A percentile compares a stretch with the other conserved stretches of the same genome.
phyloP scores from a whole-genome alignment of 2,888 invertebrate species.

The Callosobruchus maculatus region DNA sequence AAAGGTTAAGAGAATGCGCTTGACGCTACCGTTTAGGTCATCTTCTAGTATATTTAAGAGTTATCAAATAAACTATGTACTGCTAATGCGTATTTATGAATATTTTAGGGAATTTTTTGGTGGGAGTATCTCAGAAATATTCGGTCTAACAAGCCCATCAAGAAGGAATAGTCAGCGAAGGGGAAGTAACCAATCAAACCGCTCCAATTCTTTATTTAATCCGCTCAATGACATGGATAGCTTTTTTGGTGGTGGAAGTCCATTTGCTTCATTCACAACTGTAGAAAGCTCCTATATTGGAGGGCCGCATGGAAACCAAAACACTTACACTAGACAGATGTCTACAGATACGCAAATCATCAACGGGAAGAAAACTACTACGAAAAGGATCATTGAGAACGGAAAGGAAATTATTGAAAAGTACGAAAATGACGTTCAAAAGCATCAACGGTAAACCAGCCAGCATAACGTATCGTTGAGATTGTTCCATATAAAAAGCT shows the following conservation, averaged over 20 bases:
- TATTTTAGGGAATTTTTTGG: neutral
- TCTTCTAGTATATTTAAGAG: too few species aligned
- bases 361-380: constrained; percentile 18
- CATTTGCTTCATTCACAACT: constrained; percentile 7
- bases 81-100: neutral
- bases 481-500: neutral
- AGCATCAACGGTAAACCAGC: constrained; percentile 19
- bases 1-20: too few species aligned
- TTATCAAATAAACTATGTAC: too few species aligned
- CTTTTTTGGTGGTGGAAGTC: constrained; percentile 8
- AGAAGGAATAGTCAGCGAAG: constrained; percentile 1
- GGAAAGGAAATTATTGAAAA: constrained; percentile 17
- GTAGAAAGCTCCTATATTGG: constrained; percentile 13
- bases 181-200: neutral
- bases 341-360: constrained; percentile 17
- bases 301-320: neutral
- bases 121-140: neutral
- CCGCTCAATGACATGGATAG: constrained; percentile 10
- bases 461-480: constrained; percentile 9
- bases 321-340: constrained; percentile 14
- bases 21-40: too few species aligned
- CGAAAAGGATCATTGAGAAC: constrained; percentile 18
- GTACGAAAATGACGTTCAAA: constrained; percentile 19
- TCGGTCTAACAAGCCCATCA: neutral
- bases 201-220: constrained; percentile 4